Evolutionary conservation across 2,797 vertebrate species (phyloP), one percentile per base, ranked within the genome.

Genomic region (Sebastes itinus): DNA sequence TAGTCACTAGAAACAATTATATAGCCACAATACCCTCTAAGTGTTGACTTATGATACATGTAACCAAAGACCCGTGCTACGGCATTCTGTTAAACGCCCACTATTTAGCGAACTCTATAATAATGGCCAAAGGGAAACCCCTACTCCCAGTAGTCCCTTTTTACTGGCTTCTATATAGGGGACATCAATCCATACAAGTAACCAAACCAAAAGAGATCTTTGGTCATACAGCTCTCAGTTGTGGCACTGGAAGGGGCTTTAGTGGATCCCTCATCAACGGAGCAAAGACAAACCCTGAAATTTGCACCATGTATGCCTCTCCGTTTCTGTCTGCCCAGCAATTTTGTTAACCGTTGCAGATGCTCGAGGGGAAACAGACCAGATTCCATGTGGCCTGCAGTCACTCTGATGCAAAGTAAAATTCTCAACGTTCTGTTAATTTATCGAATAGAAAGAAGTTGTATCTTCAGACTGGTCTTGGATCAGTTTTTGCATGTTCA

Each of bases 201-300:
- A 87, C 85, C 85, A 74, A 88, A 85, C 84, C 83, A 78, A 84
- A 92, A 72, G 33, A 35, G 63, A 85, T 81, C 67, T 78, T 81
- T 72, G 79, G 86, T 56, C 64, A 27, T 68, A 20, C 70, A 61
- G 46, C 69, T 83, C 82, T 92, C 78, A 92, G 90, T 88, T 94
- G 91, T 94, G 92, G 91, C 58, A 13, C 20, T 33, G 38, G 49
- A 67, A 58, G 27, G 49, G 38, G 72, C 88, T 91, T 86, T 83
- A 80, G 79, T 77, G 64, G 72, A 80, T 86, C 78, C 66, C 71
- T 71, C 66, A 77, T 86, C 59, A 73, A 65, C 25, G 18, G 46
- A 79, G 68, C 18, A 6, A 82, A 70, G 63, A 82, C 81, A 83
- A 87, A 87, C 88, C 90, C 90, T 92, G 63, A 89, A 88, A 90